Evolutionary conservation across 2,113 vertebrate genomes (phyloP).

Genomic region (Eudyptes chrysolophus): DNA sequence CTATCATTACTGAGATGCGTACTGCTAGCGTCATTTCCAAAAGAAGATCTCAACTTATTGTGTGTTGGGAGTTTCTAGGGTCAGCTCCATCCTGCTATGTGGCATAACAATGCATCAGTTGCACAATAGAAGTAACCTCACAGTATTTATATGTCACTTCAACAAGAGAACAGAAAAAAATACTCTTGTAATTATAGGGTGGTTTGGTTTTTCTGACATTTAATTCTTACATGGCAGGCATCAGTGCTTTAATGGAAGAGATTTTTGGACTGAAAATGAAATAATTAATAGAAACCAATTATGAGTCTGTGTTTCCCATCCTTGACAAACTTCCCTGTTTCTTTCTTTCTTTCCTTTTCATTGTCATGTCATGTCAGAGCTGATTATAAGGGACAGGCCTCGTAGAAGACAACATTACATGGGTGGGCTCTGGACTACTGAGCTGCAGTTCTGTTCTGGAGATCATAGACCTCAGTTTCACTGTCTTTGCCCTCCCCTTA

Average conservation of each 20-base stretch:
- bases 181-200: not conserved
- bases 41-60: constrained; percentile 42
- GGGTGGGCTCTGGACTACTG: not conserved
- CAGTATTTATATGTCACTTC: constrained; percentile 33
- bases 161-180: not conserved
- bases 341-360: not conserved
- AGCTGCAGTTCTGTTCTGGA: not conserved
- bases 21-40: constrained; percentile 49
- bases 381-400: not conserved
- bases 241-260: constrained; percentile 6
- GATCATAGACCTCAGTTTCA: not conserved
- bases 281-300: constrained; percentile 32
- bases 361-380: not conserved
- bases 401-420: not conserved
- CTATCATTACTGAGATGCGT: constrained; percentile 31
- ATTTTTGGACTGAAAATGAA: not conserved
- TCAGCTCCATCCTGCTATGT: constrained; percentile 55
- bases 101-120: constrained; percentile 9
- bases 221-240: not conserved
- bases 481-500: not conserved
- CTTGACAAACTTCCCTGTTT: not conserved
- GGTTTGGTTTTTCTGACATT: constrained; percentile 14
- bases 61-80: constrained; percentile 39
- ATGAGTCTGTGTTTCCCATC: not conserved
- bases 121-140: constrained; percentile 40